Percentiles rank a stretch among this genome's conserved stretches.
Evolutionary conservation across 1,140 invertebrate genomes (phyloP).

Genomic region (Danaus plexippus): DNA sequence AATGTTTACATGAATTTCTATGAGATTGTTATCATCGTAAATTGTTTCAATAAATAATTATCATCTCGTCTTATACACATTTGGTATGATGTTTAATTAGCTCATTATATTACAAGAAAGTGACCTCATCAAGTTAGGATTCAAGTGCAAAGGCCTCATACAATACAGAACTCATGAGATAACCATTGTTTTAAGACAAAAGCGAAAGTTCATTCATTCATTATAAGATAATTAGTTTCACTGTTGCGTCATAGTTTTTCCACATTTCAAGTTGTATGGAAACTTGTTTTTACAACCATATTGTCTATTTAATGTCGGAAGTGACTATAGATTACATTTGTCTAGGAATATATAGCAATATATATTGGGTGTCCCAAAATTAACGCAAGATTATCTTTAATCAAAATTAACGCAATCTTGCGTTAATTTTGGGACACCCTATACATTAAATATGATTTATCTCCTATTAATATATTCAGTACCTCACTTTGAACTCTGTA

Average conservation of each 20-base stretch:
- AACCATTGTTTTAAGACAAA: constrained; percentile 60
- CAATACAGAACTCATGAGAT: constrained; percentile 42
- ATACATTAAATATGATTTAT: no score
- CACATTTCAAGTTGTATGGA: constrained; percentile 42
- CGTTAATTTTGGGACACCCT: no score
- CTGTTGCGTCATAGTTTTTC: constrained; percentile 63
- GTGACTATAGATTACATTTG: constrained; percentile 8
- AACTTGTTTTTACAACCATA: constrained; percentile 39
- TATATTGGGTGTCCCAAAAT: no score
- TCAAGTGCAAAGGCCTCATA: constrained; percentile 29
- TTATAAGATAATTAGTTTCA: constrained; percentile 67
- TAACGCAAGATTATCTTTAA: no score
- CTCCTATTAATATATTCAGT: no score
- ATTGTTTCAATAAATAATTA: no score
- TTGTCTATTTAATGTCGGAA: constrained; percentile 42
- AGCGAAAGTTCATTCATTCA: constrained; percentile 59
- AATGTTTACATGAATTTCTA: no score
- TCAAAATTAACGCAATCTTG: no score
- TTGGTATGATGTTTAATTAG: no score
- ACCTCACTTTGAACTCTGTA: no score
- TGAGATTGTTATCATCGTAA: no score
- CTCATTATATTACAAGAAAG: constrained; percentile 13
- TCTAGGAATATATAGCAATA: constrained; percentile 8
- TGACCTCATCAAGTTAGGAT: constrained; percentile 15
- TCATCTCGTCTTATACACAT: no score